Evolutionary conservation across 2,888 invertebrate species (phyloP).

Genomic region (Toxonevra muliebris): DNA sequence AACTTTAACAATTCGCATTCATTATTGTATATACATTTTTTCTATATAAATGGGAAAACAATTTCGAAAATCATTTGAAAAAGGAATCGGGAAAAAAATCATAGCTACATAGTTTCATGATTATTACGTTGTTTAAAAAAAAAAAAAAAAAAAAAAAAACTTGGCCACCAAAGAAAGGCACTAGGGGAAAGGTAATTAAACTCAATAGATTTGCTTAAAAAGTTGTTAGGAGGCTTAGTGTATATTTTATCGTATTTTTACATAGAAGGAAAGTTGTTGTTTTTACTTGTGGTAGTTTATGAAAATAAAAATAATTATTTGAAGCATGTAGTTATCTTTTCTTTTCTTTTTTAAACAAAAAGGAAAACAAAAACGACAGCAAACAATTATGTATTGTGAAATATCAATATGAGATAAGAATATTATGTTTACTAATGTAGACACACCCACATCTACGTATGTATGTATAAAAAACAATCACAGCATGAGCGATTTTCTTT

Average conservation of each 20-base stretch:
- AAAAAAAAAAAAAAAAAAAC: neutral
- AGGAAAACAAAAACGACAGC: neutral
- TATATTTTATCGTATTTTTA: neutral
- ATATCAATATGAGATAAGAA: no score
- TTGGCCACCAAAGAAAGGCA: neutral
- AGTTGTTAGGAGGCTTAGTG: no score
- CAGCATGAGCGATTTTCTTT: no score
- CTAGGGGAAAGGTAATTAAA: neutral
- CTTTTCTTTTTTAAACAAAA: neutral
- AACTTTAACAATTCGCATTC: neutral
- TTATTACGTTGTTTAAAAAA: no score
- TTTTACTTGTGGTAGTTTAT: neutral
- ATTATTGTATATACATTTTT: constrained; percentile 17
- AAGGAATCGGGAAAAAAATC: constrained; percentile 25
- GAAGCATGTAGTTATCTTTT: neutral
- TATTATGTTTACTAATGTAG: no score
- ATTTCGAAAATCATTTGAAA: constrained; percentile 32
- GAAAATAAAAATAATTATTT: neutral
- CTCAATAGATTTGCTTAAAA: neutral
- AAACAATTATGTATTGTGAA: neutral
- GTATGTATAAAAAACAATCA: no score
- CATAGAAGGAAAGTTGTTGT: constrained; percentile 4
- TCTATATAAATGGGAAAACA: constrained; percentile 33
- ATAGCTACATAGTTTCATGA: neutral
- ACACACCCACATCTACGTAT: no score